A percentile compares a stretch with the other conserved stretches of the same genome.
Conservation (phyloP, 2,888 invertebrate species). For the Ferdinandea cuprea region DNA sequence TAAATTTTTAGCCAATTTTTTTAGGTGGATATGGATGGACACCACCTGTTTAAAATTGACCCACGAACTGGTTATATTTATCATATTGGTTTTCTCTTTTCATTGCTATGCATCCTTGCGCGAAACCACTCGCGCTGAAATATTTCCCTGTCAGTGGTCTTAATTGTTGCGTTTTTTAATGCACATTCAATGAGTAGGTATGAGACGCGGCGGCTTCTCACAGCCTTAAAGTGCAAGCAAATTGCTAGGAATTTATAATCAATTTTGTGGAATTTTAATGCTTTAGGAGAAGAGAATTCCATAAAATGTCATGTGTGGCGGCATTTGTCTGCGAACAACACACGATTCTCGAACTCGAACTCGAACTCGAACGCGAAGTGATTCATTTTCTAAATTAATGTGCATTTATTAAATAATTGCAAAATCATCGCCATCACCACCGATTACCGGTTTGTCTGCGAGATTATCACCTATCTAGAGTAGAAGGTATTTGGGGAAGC, state of each 20-base stretch:
- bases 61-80: constrained; percentile 13
- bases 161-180: constrained; percentile 33
- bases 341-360: neutral
- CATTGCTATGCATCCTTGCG: neutral
- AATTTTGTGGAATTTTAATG: constrained; percentile 59
- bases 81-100: constrained; percentile 26
- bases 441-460: constrained; percentile 8
- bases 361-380: constrained; percentile 34
- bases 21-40: neutral
- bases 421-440: constrained; percentile 19
- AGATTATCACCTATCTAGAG: too few relatives aligned
- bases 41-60: constrained; percentile 29
- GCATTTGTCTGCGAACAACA: neutral
- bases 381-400: constrained; percentile 62
- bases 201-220: constrained; percentile 18
- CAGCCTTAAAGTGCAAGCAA: constrained; percentile 60
- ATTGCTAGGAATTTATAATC: constrained; percentile 66
- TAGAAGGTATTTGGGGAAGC: too few relatives aligned
- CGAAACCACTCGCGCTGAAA: constrained; percentile 7
- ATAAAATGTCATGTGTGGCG: constrained; percentile 58
- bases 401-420: constrained; percentile 50
- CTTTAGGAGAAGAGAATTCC: constrained; percentile 16
- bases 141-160: constrained; percentile 28
- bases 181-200: neutral
- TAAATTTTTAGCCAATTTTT: too few relatives aligned